A percentile compares a stretch with the other conserved stretches of the same genome.
These are phyloP conservation scores for Megaceryle torquata DNA, from an alignment of 2,113 vertebrate genomes.

Conservation along the genomic window DNA sequence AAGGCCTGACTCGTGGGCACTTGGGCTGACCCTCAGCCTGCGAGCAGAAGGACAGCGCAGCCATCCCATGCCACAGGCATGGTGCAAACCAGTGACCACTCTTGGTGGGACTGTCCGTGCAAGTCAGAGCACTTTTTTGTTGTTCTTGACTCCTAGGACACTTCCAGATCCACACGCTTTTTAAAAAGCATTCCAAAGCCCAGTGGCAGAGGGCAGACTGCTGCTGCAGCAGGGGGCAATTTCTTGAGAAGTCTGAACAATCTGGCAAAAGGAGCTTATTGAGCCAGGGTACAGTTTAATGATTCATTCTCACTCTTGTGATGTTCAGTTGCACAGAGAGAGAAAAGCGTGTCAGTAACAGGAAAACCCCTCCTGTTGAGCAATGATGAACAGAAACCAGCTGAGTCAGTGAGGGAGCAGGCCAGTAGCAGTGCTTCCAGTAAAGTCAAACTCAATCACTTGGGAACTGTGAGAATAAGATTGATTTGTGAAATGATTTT, in stretches of 20 bases:
- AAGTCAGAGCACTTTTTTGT: not conserved
- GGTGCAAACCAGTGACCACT: not conserved
- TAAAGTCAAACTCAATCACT: not conserved
- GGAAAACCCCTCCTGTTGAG: not conserved
- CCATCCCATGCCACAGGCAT: rapidly evolving
- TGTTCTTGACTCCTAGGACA: not conserved
- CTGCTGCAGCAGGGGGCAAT: not conserved
- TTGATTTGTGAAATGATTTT: not conserved
- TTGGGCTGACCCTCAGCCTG: not conserved
- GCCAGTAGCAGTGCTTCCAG: not conserved
- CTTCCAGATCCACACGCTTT: not conserved
- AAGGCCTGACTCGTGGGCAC: not conserved
- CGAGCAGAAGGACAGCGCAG: not conserved
- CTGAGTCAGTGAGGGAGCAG: not conserved
- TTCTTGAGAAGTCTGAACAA: not conserved
- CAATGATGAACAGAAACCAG: not conserved
- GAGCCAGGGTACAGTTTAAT: not conserved
- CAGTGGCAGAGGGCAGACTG: not conserved
- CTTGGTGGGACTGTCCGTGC: not conserved
- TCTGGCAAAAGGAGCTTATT: not conserved
- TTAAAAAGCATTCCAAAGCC: not conserved
- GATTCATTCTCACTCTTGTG: not conserved
- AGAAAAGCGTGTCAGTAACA: not conserved
- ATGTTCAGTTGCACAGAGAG: not conserved
- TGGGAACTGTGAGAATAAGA: not conserved